Percentiles rank a stretch among this genome's conserved stretches.
phyloP scores from a whole-genome alignment of 35 echinoderm and acorn worm species.

The Antedon bifida region DNA sequence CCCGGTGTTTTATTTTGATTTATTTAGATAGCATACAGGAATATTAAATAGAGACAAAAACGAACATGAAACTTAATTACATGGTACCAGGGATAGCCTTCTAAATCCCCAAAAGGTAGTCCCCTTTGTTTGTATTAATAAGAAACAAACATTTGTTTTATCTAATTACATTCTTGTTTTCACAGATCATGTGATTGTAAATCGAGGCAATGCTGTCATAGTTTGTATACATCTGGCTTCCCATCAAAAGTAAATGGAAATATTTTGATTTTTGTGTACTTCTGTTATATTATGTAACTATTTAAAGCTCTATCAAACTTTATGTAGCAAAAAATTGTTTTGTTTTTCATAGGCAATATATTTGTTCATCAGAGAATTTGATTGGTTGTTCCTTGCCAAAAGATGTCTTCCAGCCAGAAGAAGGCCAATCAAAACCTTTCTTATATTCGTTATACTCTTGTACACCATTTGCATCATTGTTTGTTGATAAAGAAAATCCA shows the following conservation, averaged over 20 bases:
- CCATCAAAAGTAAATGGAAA: constrained; percentile 55
- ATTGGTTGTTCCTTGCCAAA: constrained; percentile 55
- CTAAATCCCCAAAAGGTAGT: too few relatives aligned
- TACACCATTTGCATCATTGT: constrained; percentile 80
- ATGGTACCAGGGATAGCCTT: too few relatives aligned
- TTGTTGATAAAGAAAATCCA: constrained; percentile 14
- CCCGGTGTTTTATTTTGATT: neutral
- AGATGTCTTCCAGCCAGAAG: constrained; percentile 52
- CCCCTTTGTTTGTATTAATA: too few relatives aligned
- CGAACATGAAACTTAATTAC: too few relatives aligned
- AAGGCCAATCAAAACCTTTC: constrained; percentile 43
- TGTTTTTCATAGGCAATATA: constrained; percentile 33
- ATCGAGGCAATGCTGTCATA: constrained; percentile 40
- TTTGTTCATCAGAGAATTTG: constrained; percentile 44
- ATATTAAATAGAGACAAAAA: too few relatives aligned
- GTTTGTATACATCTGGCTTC: constrained; percentile 72
- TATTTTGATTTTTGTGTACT: too few relatives aligned
- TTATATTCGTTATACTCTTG: constrained; percentile 70
- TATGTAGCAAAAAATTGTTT: too few relatives aligned
- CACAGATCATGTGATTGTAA: constrained; percentile 26
- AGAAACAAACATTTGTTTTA: too few relatives aligned
- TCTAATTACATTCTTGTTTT: too few relatives aligned
- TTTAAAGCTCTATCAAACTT: too few relatives aligned
- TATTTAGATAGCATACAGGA: too few relatives aligned
- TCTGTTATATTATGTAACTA: too few relatives aligned